These are phyloP conservation scores for Diacarnus erythraeanus DNA, from an alignment of 37 sponge, comb jelly and placozoan genomes.

Conservation along the genomic window DNA sequence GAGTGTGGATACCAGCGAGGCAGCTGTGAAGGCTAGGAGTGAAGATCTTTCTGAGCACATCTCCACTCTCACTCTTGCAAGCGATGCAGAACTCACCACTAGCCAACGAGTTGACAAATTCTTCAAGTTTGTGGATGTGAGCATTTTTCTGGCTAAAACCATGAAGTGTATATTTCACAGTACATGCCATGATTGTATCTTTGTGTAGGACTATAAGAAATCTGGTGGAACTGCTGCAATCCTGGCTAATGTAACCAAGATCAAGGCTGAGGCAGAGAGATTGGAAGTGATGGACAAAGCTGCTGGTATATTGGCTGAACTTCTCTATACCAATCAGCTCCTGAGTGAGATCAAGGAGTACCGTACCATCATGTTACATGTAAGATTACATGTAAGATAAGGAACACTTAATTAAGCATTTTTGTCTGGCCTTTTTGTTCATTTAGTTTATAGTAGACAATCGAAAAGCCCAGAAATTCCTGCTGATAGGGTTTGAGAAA, in stretches of 20 bases:
- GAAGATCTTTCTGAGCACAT: constrained; percentile 57
- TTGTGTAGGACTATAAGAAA: constrained; percentile 50
- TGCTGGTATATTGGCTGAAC: constrained; percentile 89
- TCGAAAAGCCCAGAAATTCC: constrained; percentile 87
- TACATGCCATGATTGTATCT: neutral
- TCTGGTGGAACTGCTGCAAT: constrained; percentile 50
- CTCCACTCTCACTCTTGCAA: constrained; percentile 52
- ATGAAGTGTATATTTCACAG: neutral
- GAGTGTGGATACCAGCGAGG: constrained; percentile 87
- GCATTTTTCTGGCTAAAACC: neutral
- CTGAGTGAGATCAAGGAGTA: constrained; percentile 83
- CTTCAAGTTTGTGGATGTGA: constrained; percentile 86
- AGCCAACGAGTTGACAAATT: constrained; percentile 82
- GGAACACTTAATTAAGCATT: neutral
- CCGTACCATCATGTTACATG: constrained; percentile 85
- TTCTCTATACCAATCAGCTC: constrained; percentile 79
- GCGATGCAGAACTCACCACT: constrained; percentile 70
- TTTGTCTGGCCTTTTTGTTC: neutral
- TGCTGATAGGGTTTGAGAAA: constrained; percentile 90
- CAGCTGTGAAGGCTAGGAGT: constrained; percentile 77
- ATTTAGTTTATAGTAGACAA: constrained; percentile 86
- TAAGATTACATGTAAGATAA: constrained; percentile 26
- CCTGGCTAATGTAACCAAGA: constrained; percentile 38
- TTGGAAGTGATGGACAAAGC: constrained; percentile 96
- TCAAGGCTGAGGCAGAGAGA: constrained; percentile 91